Evolutionary conservation across 2,797 vertebrate genomes (phyloP), one percentile per base, ranked within the genome.

Genomic region (Loriculus beryllinus): DNA sequence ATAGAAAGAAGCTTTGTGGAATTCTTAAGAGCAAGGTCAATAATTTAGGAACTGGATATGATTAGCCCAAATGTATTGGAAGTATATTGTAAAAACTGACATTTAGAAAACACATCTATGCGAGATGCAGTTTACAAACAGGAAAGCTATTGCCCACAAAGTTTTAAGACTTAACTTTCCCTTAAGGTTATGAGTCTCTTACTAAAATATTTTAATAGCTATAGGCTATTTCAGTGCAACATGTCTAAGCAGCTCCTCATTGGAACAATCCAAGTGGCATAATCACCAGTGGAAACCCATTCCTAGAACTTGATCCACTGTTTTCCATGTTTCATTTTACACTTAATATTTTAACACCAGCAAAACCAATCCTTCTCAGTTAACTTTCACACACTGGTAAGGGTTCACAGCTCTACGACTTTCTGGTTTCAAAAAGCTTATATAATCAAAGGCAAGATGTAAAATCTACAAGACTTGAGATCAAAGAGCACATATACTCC

Each of bases 291-390:
- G 31, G 76, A 96, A 93, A 93, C 69, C 54, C 79, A 86, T 56
- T 95, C 86, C 82, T 72, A 67, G 82, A 95, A 96, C 86, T 26
- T 69, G 91, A 96, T 88, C 92, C 86, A 78, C 47, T 54, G 48
- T 96, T 95, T 93, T 93, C 86, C 90, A 94, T 33, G 96, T 97
- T 97, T 97, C 97, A 91, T 81, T 97, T 97, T 96, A 96, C 94
- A 86, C 93, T 97, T 92, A 98, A 98, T 98, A 98, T 98, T 98
- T 98, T 95, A 98, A 97, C 78, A 92, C 62, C 52, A 90, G 82
- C 71, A 96, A 97, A 97, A 95, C 80, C 88, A 93, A 90, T 75
- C 20, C n/a, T 70, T 93, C 86, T 97, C 90, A 82, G 86, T 59
- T 96, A 95, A 90, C 45, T 75, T 91, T 60, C 82, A 93, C 78